phyloP scores from a whole-genome alignment of 2,888 invertebrate genomes.

The Drosophila rellima region DNA sequence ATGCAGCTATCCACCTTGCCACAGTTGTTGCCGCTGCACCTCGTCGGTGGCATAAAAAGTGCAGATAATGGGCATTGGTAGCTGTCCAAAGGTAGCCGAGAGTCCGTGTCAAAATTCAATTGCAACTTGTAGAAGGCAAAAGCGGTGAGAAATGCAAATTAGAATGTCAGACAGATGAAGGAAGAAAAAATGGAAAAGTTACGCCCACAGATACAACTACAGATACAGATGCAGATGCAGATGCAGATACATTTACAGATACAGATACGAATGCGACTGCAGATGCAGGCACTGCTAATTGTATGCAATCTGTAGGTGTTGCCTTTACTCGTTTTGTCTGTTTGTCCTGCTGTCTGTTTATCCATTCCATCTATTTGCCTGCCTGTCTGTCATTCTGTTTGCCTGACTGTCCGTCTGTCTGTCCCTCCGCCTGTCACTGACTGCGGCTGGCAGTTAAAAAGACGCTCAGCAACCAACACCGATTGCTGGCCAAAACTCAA shows the following conservation, averaged over 20 bases:
- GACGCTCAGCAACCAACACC: slow-evolving; percentile 26
- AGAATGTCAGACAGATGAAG: slow-evolving; percentile 48
- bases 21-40: not conserved
- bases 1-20: slow-evolving; percentile 26
- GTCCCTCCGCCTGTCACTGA: slow-evolving; percentile 19
- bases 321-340: slow-evolving; percentile 19
- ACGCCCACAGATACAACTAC: slow-evolving; percentile 32
- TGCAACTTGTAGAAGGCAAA: slow-evolving; percentile 51
- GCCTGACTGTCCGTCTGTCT: slow-evolving; percentile 2
- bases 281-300: slow-evolving; percentile 59
- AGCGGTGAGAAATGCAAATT: slow-evolving; percentile 70
- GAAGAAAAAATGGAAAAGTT: slow-evolving; percentile 19
- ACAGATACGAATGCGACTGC: not conserved
- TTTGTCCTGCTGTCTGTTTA: not conserved
- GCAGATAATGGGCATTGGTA: slow-evolving; percentile 67
- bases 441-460: slow-evolving; percentile 50
- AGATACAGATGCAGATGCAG: slow-evolving; percentile 23
- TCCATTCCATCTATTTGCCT: slow-evolving; percentile 15
- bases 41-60: slow-evolving; percentile 51
- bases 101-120: slow-evolving; percentile 78
- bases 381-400: slow-evolving; percentile 1
- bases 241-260: slow-evolving; percentile 3
- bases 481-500: slow-evolving; percentile 48
- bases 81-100: slow-evolving; percentile 28
- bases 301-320: slow-evolving; percentile 79